Evolutionary conservation across 1,140 invertebrate genomes (phyloP).

Genomic region (Acromyrmex echinatior): DNA sequence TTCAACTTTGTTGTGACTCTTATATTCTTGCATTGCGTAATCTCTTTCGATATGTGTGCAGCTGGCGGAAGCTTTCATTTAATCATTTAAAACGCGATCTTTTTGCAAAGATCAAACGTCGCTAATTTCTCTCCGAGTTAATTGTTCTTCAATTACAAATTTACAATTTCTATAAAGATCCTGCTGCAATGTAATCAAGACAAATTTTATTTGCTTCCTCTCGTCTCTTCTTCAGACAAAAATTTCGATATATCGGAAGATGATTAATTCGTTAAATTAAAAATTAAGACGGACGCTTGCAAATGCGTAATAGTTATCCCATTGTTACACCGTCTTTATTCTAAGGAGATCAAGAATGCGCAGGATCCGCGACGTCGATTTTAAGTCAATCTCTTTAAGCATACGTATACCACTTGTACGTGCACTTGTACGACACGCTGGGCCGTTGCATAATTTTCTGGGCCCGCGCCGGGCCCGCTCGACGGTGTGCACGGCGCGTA

Average conservation of each 20-base stretch:
- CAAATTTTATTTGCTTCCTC: not conserved
- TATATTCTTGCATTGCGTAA: conserved; percentile 36
- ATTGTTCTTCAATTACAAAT: not conserved
- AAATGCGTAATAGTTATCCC: not conserved
- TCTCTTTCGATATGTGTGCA: conserved; percentile 20
- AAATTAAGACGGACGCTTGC: conserved; percentile 4
- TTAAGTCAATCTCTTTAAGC: conserved; percentile 17
- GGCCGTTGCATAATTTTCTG: conserved; percentile 30
- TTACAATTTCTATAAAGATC: conserved; percentile 12
- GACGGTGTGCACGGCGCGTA: not conserved
- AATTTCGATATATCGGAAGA: not conserved
- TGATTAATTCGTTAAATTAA: not conserved
- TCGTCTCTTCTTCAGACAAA: not conserved
- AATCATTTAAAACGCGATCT: not conserved
- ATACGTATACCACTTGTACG: not conserved
- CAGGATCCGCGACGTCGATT: conserved; percentile 14
- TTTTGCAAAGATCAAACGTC: not conserved
- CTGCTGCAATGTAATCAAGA: not conserved
- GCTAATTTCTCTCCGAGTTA: not conserved
- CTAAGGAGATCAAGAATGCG: not conserved
- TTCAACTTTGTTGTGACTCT: conserved; percentile 66
- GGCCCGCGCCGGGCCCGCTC: conserved; percentile 27
- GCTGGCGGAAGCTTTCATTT: not conserved
- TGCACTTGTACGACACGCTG: conserved; percentile 46
- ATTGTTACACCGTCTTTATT: not conserved